Conservation (phyloP, 2,797 vertebrate species). For the Tachyglossus aculeatus region DNA sequence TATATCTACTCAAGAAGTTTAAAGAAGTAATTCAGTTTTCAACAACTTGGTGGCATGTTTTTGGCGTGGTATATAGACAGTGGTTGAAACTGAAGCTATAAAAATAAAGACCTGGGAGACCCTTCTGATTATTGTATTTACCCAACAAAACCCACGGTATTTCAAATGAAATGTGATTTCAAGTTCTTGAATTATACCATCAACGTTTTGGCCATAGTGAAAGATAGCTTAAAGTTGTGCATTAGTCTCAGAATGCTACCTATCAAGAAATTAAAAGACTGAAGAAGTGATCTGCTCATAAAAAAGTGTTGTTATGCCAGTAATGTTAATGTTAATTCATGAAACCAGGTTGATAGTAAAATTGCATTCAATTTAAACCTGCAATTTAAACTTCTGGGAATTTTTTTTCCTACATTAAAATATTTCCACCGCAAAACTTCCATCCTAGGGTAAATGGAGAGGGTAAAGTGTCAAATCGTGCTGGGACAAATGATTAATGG, state of each 20-base stretch:
- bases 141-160: slow-evolving; percentile 14
- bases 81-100: not conserved
- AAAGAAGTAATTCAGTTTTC: slow-evolving; percentile 2
- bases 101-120: slow-evolving; percentile 12
- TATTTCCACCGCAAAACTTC: slow-evolving; percentile 50
- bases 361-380: too few species aligned
- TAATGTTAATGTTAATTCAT: too few species aligned
- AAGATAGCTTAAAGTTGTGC: slow-evolving; percentile 1
- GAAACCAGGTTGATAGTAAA: too few species aligned
- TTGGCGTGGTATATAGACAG: not conserved
- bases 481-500: slow-evolving; percentile 76
- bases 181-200: slow-evolving; percentile 5
- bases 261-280: not conserved
- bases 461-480: slow-evolving; percentile 72
- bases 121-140: not conserved
- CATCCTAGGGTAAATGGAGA: slow-evolving; percentile 67
- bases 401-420: slow-evolving; percentile 9
- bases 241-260: slow-evolving; percentile 1
- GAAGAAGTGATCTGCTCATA: slow-evolving; percentile 17
- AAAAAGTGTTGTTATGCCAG: slow-evolving; percentile 10
- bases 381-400: too few species aligned
- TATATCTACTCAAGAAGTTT: slow-evolving; percentile 4
- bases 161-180: not conserved
- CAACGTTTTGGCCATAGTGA: not conserved
- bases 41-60: not conserved